phyloP scores from a whole-genome alignment of 2,888 invertebrate genomes.

The Hanleya hanleyi region DNA sequence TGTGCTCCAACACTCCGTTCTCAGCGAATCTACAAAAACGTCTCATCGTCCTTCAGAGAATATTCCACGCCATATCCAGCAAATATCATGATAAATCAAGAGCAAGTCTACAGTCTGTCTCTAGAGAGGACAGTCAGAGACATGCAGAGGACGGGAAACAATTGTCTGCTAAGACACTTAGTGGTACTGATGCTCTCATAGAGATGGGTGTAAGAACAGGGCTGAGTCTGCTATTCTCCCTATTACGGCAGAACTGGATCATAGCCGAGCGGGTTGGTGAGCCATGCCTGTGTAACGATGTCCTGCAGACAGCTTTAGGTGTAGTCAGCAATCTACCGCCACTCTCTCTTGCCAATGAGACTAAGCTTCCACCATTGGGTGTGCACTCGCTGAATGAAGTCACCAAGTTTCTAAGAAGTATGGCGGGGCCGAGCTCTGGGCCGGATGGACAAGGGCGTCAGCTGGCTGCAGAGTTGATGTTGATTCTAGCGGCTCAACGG shows the following conservation, averaged over 20 bases:
- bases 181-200: conserved; percentile 76
- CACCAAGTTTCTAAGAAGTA: conserved; percentile 74
- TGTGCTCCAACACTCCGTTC: conserved; percentile 78
- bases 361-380: conserved; percentile 75
- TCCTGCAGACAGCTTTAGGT: conserved; percentile 77
- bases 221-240: conserved; percentile 78
- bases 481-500: conserved; percentile 78
- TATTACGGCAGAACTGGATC: conserved; percentile 78
- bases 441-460: conserved; percentile 74
- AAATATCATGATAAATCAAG: conserved; percentile 76
- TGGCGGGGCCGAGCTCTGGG: conserved; percentile 75
- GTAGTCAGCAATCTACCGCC: conserved; percentile 78
- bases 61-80: conserved; percentile 77
- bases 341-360: conserved; percentile 78
- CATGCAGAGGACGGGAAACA: conserved; percentile 18
- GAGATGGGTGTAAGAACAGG: conserved; percentile 80
- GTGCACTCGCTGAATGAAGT: conserved; percentile 77
- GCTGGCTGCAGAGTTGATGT: conserved; percentile 76
- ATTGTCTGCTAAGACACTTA: conserved; percentile 13
- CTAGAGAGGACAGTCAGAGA: conserved; percentile 14
- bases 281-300: conserved; percentile 77
- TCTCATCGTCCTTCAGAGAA: conserved; percentile 77
- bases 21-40: conserved; percentile 77
- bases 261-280: conserved; percentile 53
- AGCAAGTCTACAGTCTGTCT: neutral